Evolutionary conservation across 2,888 invertebrate genomes (phyloP).

Genomic region (Melipona bicolor): DNA sequence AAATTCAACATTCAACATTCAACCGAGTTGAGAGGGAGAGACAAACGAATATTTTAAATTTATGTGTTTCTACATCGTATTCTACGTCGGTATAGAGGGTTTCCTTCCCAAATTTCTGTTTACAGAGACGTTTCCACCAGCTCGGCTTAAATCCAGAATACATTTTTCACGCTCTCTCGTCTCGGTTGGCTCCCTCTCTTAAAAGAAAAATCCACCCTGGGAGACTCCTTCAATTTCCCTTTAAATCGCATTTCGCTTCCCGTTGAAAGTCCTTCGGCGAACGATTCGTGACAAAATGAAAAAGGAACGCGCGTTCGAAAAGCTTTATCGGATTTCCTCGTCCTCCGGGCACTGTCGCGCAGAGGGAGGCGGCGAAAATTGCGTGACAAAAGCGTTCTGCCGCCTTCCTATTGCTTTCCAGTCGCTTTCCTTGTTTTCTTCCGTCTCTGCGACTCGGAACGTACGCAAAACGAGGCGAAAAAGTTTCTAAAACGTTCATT

Average conservation of each 20-base stretch:
- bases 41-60: too few relatives aligned
- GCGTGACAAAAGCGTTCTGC: conserved; percentile 23
- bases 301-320: conserved; percentile 23
- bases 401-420: not conserved
- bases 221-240: conserved; percentile 38
- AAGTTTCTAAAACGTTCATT: not conserved
- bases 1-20: too few relatives aligned
- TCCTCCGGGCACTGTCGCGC: not conserved
- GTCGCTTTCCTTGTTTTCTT: not conserved
- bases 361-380: conserved; percentile 19
- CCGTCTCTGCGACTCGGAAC: conserved; percentile 2
- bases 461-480: not conserved
- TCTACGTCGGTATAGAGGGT: too few relatives aligned
- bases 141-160: not conserved
- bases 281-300: conserved; percentile 31
- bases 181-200: not conserved
- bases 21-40: too few relatives aligned
- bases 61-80: too few relatives aligned
- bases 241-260: conserved; percentile 43
- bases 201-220: conserved; percentile 13
- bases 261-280: conserved; percentile 3
- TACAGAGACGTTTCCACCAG: not conserved
- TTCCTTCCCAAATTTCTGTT: not conserved
- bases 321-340: conserved; percentile 26
- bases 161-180: not conserved